phyloP scores from a whole-genome alignment of 1,140 invertebrate species.

The Thaumetopoea pityocampa region DNA sequence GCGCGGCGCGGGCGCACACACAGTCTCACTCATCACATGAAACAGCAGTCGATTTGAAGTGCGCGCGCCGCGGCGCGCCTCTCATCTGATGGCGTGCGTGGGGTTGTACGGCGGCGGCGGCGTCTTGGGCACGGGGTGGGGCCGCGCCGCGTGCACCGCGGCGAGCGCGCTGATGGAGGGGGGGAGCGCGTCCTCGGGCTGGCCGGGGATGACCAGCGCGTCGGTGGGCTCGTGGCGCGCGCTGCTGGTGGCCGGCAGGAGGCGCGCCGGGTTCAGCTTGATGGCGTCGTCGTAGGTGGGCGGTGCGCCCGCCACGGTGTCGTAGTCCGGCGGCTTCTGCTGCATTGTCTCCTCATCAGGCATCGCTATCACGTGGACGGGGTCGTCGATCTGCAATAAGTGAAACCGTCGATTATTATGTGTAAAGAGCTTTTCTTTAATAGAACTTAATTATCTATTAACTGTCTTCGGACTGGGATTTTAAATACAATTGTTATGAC shows the following conservation, averaged over 20 bases:
- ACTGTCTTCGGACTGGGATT: no score
- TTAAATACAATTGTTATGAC: no score
- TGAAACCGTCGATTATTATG: slow-evolving; percentile 1
- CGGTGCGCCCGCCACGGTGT: slow-evolving; percentile 80
- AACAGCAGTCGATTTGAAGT: slow-evolving; percentile 71
- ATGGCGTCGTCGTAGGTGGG: slow-evolving; percentile 86
- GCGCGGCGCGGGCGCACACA: no score
- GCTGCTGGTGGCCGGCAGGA: slow-evolving; percentile 55
- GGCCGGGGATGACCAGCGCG: slow-evolving; percentile 45
- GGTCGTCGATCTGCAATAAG: slow-evolving; percentile 78
- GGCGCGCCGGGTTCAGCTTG: slow-evolving; percentile 79
- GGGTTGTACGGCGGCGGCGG: slow-evolving; percentile 71
- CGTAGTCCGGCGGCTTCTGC: slow-evolving; percentile 85
- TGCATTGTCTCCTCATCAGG: slow-evolving; percentile 75
- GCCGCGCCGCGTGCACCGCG: slow-evolving; percentile 41
- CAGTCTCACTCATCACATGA: slow-evolving; percentile 66
- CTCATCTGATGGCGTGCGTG: slow-evolving; percentile 71
- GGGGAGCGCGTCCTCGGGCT: slow-evolving; percentile 40
- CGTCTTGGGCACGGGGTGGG: slow-evolving; percentile 59
- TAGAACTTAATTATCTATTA: no score
- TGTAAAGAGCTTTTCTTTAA: no score
- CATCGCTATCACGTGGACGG: slow-evolving; percentile 81
- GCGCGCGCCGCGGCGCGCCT: slow-evolving; percentile 32
- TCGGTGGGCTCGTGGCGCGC: slow-evolving; percentile 30
- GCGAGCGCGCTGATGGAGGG: slow-evolving; percentile 16